Conservation (phyloP, 2,888 invertebrate species). For the Drosophila siamana region DNA sequence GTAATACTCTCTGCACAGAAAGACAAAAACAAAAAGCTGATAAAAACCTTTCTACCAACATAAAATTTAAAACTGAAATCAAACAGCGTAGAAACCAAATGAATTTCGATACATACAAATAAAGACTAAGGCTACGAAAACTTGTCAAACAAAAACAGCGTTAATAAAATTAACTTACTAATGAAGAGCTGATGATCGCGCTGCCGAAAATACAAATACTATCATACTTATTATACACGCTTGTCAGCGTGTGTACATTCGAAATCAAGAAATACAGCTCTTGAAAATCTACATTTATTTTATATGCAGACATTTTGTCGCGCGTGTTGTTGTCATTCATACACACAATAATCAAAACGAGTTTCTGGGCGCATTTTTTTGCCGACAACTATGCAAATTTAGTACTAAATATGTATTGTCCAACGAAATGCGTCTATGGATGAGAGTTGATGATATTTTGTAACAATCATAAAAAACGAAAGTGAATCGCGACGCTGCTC, state of each 20-base stretch:
- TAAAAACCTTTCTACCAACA: conserved; percentile 54
- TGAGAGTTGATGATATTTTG: conserved; percentile 62
- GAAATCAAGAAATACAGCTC: conserved; percentile 62
- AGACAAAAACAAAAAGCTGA: conserved; percentile 15
- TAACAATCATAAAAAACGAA: conserved; percentile 72
- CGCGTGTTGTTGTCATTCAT: conserved; percentile 48
- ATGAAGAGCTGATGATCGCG: conserved; percentile 71
- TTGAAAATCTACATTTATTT: conserved; percentile 58
- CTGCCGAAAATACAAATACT: conserved; percentile 22
- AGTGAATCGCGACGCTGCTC: conserved; percentile 44
- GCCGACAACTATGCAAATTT: conserved; percentile 76
- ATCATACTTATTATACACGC: conserved; percentile 4
- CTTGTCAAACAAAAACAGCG: conserved; percentile 48
- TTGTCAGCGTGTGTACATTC: background rate
- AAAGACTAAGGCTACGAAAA: conserved; percentile 34
- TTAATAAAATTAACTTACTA: conserved; percentile 78
- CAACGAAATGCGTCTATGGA: conserved; percentile 31
- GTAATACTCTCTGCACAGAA: conserved; percentile 34
- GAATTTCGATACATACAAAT: conserved; percentile 32
- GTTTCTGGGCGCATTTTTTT: conserved; percentile 59
- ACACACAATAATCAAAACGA: conserved; percentile 49
- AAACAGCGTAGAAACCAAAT: conserved; percentile 42
- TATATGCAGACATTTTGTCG: conserved; percentile 72
- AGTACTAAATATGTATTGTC: conserved; percentile 58
- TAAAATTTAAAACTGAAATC: conserved; percentile 42